A percentile compares a stretch with the other conserved stretches of the same genome.
These are phyloP conservation scores for Caerostris extrusa DNA, from an alignment of 1,140 invertebrate genomes.

Conservation along the genomic window DNA sequence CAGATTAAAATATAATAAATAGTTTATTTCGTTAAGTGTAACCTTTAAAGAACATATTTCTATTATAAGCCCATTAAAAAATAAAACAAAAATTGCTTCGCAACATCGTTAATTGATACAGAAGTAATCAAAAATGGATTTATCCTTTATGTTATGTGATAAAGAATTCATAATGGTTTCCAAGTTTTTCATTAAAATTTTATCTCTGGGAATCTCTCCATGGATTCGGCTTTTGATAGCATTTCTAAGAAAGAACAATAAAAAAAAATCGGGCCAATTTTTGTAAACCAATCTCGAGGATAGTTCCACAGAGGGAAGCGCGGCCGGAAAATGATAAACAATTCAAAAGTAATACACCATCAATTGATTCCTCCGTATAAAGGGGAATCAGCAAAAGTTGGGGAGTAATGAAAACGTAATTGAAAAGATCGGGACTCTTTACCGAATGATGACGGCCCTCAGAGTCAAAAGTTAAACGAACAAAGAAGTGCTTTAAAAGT, in stretches of 20 bases:
- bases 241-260: not conserved
- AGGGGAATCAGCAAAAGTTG: slow-evolving; percentile 60
- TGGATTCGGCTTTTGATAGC: slow-evolving; percentile 7
- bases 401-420: slow-evolving; percentile 74
- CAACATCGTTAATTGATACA: not conserved
- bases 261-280: not conserved
- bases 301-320: not conserved
- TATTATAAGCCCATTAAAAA: too few species aligned
- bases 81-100: too few species aligned
- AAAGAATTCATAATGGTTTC: not conserved
- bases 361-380: slow-evolving; percentile 60
- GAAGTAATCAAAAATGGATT: not conserved
- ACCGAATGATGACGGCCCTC: slow-evolving; percentile 36
- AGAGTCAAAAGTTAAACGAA: slow-evolving; percentile 73
- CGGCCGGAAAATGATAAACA: slow-evolving; percentile 44
- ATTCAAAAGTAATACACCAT: slow-evolving; percentile 45
- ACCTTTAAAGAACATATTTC: too few species aligned
- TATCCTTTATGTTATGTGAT: not conserved
- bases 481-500: slow-evolving; percentile 66
- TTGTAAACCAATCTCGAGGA: not conserved
- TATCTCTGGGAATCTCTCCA: not conserved
- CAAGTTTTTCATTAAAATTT: not conserved
- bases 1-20: too few species aligned
- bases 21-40: too few species aligned
- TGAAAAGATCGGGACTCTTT: slow-evolving; percentile 60